Evolutionary conservation across 2,888 invertebrate species (phyloP).

Genomic region (Lithophane socia): DNA sequence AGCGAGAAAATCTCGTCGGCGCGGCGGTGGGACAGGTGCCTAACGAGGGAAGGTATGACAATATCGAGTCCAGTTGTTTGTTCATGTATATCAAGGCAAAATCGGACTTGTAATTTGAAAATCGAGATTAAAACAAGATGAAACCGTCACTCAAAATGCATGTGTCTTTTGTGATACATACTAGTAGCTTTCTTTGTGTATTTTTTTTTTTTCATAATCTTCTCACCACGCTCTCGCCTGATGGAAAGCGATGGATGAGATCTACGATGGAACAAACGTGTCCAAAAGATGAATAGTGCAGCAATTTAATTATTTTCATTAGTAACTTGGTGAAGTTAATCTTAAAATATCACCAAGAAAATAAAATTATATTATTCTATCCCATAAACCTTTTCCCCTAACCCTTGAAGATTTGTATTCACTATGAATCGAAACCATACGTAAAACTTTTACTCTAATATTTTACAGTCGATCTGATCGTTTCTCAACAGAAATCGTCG

Average conservation of each 20-base stretch:
- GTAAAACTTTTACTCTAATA: constrained; percentile 40
- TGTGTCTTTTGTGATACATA: neutral
- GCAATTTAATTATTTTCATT: neutral
- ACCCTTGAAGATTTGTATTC: neutral
- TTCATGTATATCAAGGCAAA: neutral
- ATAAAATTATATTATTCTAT: neutral
- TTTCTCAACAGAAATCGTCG: constrained; percentile 30
- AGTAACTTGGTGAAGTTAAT: neutral
- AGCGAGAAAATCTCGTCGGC: neutral
- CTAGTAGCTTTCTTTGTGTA: too few species aligned
- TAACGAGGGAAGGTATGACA: neutral
- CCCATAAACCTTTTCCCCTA: neutral
- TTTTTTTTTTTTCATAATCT: too few species aligned
- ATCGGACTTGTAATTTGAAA: neutral
- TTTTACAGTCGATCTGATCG: constrained; percentile 41
- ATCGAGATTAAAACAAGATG: neutral
- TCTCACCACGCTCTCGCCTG: too few species aligned
- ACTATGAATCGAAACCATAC: constrained; percentile 15
- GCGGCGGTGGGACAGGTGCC: neutral
- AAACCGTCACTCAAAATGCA: neutral
- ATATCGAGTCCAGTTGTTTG: neutral
- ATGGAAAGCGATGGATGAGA: too few species aligned
- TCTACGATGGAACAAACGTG: too few species aligned
- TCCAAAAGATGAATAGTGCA: too few species aligned
- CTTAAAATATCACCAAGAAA: neutral